Percentiles rank a stretch among this genome's conserved stretches.
phyloP scores from a whole-genome alignment of 2,113 vertebrate genomes.

The Tyto alba region DNA sequence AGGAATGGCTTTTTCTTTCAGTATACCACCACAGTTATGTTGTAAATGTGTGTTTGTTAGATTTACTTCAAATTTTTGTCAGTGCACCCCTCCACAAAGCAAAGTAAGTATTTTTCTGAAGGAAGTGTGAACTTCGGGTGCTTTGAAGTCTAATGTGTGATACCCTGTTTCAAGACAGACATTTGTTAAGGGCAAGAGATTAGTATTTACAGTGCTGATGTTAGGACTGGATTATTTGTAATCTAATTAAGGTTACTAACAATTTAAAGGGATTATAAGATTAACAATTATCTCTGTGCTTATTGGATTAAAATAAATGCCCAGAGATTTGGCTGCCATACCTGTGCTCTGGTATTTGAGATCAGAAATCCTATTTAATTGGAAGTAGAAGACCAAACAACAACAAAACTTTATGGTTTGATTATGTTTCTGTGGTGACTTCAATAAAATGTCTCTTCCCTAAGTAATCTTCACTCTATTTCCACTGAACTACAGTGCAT shows the following conservation, averaged over 20 bases:
- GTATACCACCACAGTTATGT: conserved; percentile 64
- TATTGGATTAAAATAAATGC: conserved; percentile 47
- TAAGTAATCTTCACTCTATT: not conserved
- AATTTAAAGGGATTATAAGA: conserved; percentile 46
- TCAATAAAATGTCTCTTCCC: not conserved
- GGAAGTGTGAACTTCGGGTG: not conserved
- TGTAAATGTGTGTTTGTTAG: conserved; percentile 38
- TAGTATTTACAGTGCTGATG: not conserved
- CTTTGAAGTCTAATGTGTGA: not conserved
- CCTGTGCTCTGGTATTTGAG: not conserved
- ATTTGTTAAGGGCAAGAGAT: not conserved
- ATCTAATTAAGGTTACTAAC: conserved; percentile 51
- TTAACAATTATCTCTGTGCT: conserved; percentile 45
- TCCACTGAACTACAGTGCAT: not conserved
- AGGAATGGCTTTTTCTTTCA: conserved; percentile 67
- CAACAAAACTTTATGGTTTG: not conserved
- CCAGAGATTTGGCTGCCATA: not conserved
- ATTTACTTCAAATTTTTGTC: conserved; percentile 36
- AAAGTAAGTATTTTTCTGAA: not conserved
- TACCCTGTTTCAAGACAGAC: not conserved
- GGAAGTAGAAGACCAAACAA: not conserved
- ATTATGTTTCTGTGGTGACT: not conserved
- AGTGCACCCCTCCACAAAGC: not conserved
- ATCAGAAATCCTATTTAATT: not conserved
- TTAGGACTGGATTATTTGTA: conserved; percentile 43